Percentiles rank a stretch among this genome's conserved stretches.
Evolutionary conservation across 1,140 invertebrate species (phyloP).

Genomic region (Elysia chlorotica): DNA sequence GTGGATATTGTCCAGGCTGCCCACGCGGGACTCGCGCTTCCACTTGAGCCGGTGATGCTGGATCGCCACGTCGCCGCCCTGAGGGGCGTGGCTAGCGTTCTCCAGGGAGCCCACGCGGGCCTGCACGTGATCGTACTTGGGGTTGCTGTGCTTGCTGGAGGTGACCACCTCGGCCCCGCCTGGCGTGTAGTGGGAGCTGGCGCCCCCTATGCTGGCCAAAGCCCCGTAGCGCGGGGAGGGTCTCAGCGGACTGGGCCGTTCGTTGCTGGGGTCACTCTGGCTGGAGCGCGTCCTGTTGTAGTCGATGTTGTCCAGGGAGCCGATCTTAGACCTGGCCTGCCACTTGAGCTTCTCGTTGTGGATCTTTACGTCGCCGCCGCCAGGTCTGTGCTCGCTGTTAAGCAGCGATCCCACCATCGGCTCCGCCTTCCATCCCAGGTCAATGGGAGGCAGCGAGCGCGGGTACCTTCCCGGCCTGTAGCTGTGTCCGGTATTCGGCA

Average conservation of each 20-base stretch:
- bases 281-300: conserved; percentile 61
- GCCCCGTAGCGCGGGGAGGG: conserved; percentile 36
- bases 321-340: conserved; percentile 77
- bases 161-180: conserved; percentile 30
- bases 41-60: conserved; percentile 27
- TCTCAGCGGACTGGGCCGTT: conserved; percentile 18
- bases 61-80: conserved; percentile 47
- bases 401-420: conserved; percentile 46
- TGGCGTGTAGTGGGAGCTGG: conserved; percentile 32
- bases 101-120: conserved; percentile 51
- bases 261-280: conserved; percentile 22
- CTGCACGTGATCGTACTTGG: conserved; percentile 30
- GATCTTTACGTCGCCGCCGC: conserved; percentile 42
- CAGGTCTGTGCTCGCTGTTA: conserved; percentile 41
- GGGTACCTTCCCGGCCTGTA: background rate
- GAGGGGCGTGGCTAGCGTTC: conserved; percentile 40
- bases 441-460: conserved; percentile 20
- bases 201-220: conserved; percentile 25
- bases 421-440: conserved; percentile 30
- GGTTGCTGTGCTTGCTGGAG: background rate
- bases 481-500: background rate
- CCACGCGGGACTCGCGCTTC: conserved; percentile 38
- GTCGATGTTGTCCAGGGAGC: conserved; percentile 84
- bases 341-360: conserved; percentile 83
- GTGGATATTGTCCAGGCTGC: conserved; percentile 47